These are phyloP conservation scores for Spizella passerina DNA, from an alignment of 2,797 vertebrate genomes.

Conservation along the genomic window DNA sequence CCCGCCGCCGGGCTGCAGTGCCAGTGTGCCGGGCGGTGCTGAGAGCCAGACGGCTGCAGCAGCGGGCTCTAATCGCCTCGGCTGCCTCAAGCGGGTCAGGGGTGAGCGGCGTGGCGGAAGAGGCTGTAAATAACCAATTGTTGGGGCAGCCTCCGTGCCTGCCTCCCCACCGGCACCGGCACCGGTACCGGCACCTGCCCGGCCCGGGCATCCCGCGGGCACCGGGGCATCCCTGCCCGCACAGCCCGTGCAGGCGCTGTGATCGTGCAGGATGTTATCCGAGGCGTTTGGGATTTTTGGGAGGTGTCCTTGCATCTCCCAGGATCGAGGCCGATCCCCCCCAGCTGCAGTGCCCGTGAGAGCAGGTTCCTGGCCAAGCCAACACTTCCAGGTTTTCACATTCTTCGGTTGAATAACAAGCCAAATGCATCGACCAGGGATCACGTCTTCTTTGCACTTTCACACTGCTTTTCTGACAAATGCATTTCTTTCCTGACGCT, in stretches of 20 bases:
- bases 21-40: neutral
- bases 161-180: neutral
- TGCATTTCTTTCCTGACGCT: neutral
- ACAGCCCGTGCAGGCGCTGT: neutral
- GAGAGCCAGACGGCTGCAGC: slow-evolving; percentile 25
- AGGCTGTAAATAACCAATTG: slow-evolving; percentile 49
- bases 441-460: neutral
- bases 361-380: neutral
- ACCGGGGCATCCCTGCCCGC: neutral
- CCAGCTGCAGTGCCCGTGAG: accelerated
- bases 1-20: neutral
- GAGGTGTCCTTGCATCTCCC: accelerated
- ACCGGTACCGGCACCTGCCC: no score
- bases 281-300: accelerated
- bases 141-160: neutral
- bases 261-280: accelerated
- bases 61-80: slow-evolving; percentile 43
- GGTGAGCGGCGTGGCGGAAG: slow-evolving; percentile 6
- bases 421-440: neutral
- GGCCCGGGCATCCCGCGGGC: neutral
- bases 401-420: slow-evolving; percentile 33
- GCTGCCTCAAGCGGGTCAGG: slow-evolving; percentile 43
- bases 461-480: neutral
- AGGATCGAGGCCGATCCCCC: neutral
- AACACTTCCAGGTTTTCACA: neutral